phyloP scores from a whole-genome alignment of 2,113 vertebrate genomes.

The Catharus fuscescens region DNA sequence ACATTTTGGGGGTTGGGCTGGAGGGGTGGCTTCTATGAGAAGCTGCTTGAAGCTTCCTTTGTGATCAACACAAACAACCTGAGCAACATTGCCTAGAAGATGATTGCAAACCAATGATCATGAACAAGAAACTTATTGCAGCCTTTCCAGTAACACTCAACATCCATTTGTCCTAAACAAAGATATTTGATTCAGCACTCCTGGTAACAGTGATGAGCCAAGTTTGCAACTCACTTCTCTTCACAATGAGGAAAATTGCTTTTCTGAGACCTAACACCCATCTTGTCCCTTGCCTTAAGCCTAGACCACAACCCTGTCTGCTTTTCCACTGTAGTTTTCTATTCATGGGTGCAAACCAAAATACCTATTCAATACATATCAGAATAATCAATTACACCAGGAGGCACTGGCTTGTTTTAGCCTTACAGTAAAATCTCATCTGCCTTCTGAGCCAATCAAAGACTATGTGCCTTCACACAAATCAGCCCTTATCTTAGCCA shows the following conservation, averaged over 20 bases:
- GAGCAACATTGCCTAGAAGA: background rate
- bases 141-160: background rate
- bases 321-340: background rate
- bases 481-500: slow-evolving; percentile 12
- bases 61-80: background rate
- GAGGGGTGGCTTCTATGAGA: background rate
- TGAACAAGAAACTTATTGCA: background rate
- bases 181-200: background rate
- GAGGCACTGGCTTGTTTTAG: background rate
- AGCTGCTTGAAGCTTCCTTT: background rate
- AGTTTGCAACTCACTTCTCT: background rate
- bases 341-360: background rate
- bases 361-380: background rate
- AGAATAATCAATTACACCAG: background rate
- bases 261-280: background rate
- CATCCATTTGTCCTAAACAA: background rate
- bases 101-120: background rate
- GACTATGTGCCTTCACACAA: background rate
- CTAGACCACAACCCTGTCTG: fast-evolving
- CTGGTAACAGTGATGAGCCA: background rate
- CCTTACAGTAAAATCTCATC: background rate
- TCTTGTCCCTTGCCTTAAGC: background rate
- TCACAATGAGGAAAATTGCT: background rate
- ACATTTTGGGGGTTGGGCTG: too few relatives aligned
- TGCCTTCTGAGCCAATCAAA: background rate